Base-by-base conservation (phyloP, 2,888 invertebrate genomes). In the Sphinx pinastri region DNA sequence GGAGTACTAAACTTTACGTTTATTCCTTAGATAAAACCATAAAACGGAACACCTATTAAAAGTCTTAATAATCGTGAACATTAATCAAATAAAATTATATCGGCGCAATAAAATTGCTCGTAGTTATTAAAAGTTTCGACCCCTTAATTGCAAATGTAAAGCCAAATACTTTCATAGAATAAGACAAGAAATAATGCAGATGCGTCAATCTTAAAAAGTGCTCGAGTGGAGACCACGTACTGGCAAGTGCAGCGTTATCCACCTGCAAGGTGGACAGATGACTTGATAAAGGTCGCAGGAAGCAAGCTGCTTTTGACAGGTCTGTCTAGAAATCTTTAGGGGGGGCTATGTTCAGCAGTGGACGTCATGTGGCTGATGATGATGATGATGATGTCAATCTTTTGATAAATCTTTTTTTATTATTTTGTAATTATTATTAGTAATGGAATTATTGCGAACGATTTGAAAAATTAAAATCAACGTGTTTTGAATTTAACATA, bases 121-220 rank as follows among this genome's bases (percentile, higher is more conserved):
- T 71, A 82, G 88, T 91, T 91, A 90, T 91, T 92, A 91, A 90
- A 91, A 91, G 85, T 92, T 91, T 89, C 80, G 72, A 73, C 81
- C 88, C 89, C 88, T 85, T 91, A 90, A 92, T 90, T 89, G 87
- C 84, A 83, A 83, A 84, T 87, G 83, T 81, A 82, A 85, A 84
- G 81, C 86, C 80, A 84, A 88, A 90, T 88, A 88, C 89, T 84
- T 89, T 87, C 87, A 81, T 82, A 67, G 58, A 67, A 19, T 57
- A 70, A 49, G 19, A 47, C 13, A 5, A 38, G 31, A 16, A 67
- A 47, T 47, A 45, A 25, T 8, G 19, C 16, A 69, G 69, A 63
- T 14, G 16, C 38, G 69, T 38, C 54, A 45, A 0, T 60, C 2
- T 25, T 25, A 25, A 1, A 25, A 25, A 25, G 25, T 25, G 1